Percentiles rank a stretch among this genome's conserved stretches.
These are phyloP conservation scores for Catotricha subobsoleta DNA, from an alignment of 2,888 invertebrate species.

Conservation along the genomic window DNA sequence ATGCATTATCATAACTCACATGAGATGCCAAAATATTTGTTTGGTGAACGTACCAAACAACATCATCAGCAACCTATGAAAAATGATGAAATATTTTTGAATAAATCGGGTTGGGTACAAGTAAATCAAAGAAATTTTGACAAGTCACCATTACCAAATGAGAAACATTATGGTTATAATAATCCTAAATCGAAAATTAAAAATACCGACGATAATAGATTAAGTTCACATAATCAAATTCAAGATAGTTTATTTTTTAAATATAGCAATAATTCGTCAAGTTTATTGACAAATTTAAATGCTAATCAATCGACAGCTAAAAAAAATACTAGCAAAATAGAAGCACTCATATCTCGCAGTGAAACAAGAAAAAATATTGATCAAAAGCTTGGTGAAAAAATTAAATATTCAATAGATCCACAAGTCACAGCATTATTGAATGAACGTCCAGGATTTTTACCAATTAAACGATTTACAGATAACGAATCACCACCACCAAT, in stretches of 20 bases:
- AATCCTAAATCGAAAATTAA: not conserved
- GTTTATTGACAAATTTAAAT: not conserved
- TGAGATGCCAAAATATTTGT: constrained; percentile 26
- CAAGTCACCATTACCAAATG: constrained; percentile 14
- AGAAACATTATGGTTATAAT: not conserved
- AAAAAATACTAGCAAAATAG: constrained; percentile 22
- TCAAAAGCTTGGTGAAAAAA: constrained; percentile 9
- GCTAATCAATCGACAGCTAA: not conserved
- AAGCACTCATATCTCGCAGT: constrained; percentile 28
- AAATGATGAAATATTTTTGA: constrained; percentile 25
- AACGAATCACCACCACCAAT: constrained; percentile 41
- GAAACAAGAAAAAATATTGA: constrained; percentile 17
- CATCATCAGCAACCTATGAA: not conserved
- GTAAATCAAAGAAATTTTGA: constrained; percentile 27
- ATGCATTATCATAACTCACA: constrained; percentile 25
- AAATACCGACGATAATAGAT: not conserved
- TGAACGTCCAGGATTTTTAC: constrained; percentile 28
- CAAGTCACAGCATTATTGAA: constrained; percentile 25
- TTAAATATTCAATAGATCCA: constrained; percentile 18
- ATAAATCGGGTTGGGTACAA: constrained; percentile 33
- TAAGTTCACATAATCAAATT: constrained; percentile 8
- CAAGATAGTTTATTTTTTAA: no score
- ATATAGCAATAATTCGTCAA: constrained; percentile 12
- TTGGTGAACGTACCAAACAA: constrained; percentile 19
- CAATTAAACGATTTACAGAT: constrained; percentile 23